Conservation (phyloP, 2,797 vertebrate genomes). For the Sardinella longiceps region DNA sequence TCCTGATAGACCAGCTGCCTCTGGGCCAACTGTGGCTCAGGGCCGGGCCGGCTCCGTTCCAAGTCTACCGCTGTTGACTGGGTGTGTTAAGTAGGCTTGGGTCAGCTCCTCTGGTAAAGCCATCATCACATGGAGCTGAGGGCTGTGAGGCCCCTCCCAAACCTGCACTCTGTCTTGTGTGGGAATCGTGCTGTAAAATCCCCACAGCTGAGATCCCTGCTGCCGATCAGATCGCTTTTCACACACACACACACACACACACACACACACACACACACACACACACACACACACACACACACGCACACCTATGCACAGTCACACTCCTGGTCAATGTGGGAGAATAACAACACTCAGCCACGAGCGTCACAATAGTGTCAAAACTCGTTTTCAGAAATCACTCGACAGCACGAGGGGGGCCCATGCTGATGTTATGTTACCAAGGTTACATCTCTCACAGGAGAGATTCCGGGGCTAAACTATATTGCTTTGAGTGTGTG, state of each 20-base stretch:
- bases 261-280: not conserved
- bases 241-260: slow-evolving; percentile 12
- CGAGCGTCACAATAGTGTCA: slow-evolving; percentile 38
- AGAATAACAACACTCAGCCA: slow-evolving; percentile 17
- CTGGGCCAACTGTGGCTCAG: not conserved
- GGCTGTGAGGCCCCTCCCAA: not conserved
- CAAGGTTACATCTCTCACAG: slow-evolving; percentile 34
- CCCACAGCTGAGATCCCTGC: not conserved
- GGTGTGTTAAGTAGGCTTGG: not conserved
- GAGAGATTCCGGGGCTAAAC: slow-evolving; percentile 1
- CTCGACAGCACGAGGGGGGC: slow-evolving; percentile 16
- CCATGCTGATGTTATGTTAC: slow-evolving; percentile 39
- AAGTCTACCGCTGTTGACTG: not conserved
- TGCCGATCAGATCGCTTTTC: not conserved
- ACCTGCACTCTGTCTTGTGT: slow-evolving; percentile 14
- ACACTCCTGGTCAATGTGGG: not conserved
- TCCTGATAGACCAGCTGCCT: not conserved
- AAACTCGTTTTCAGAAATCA: slow-evolving; percentile 36
- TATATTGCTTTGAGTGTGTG: slow-evolving; percentile 14
- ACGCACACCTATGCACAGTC: not conserved
- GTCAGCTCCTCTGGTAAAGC: not conserved
- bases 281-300: not conserved
- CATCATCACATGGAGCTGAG: not conserved
- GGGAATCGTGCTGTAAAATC: slow-evolving; percentile 11
- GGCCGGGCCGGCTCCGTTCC: not conserved